Percentiles rank a stretch among this genome's conserved stretches.
These are phyloP conservation scores for Otocyon megalotis DNA, from an alignment of 2,113 vertebrate species.

Conservation along the genomic window DNA sequence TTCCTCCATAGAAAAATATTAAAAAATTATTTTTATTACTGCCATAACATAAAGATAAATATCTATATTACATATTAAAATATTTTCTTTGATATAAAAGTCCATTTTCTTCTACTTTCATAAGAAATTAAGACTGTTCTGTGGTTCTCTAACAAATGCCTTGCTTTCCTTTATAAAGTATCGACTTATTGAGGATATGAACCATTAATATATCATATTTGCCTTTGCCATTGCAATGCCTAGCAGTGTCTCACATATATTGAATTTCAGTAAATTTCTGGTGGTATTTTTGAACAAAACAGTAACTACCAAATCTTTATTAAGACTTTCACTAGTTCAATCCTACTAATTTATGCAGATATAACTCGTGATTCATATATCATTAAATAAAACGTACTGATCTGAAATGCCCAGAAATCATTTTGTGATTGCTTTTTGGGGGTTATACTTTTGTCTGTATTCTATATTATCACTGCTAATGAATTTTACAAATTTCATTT, in stretches of 20 bases:
- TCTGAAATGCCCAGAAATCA: background rate
- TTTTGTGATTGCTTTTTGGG: background rate
- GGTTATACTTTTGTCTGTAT: background rate
- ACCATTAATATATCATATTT: background rate
- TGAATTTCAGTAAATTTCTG: background rate
- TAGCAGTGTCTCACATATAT: background rate
- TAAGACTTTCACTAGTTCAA: background rate
- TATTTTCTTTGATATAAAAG: background rate
- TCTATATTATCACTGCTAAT: background rate
- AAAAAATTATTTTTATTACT: background rate
- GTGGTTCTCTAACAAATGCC: background rate
- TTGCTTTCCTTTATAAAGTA: background rate
- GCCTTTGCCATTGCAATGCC: background rate
- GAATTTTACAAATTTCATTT: background rate
- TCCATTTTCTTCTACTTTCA: background rate
- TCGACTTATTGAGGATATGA: background rate
- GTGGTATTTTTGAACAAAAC: background rate
- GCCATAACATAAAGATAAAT: background rate
- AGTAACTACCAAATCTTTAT: background rate
- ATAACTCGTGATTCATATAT: background rate
- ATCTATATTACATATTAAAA: background rate
- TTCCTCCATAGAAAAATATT: background rate
- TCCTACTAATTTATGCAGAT: background rate
- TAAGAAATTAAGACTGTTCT: background rate
- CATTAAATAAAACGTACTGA: background rate